These are phyloP conservation scores for Corbicula japonica DNA, from an alignment of 2,888 invertebrate genomes.

Conservation along the genomic window DNA sequence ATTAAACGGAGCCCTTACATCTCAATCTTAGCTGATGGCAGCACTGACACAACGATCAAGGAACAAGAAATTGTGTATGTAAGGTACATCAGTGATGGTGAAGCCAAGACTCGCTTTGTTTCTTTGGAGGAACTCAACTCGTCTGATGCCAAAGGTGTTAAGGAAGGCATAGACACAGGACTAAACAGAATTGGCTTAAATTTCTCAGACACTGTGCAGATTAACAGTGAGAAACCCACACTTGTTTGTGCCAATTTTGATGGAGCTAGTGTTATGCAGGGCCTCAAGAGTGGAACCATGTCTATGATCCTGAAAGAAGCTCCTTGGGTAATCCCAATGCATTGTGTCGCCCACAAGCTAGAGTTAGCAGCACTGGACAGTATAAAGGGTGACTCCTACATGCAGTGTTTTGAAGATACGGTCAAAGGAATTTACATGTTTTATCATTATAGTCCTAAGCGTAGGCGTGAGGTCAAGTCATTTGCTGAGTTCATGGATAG, in stretches of 20 bases:
- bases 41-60: slow-evolving; percentile 18
- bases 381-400: slow-evolving; percentile 31
- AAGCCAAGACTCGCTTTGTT: slow-evolving; percentile 4
- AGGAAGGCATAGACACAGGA: slow-evolving; percentile 23
- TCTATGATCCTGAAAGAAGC: slow-evolving; percentile 20
- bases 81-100: slow-evolving; percentile 13
- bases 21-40: slow-evolving; percentile 36
- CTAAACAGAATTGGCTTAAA: slow-evolving; percentile 9
- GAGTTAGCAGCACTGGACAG: slow-evolving; percentile 40
- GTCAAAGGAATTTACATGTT: slow-evolving; percentile 37
- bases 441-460: slow-evolving; percentile 40
- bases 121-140: slow-evolving; percentile 24
- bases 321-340: slow-evolving; percentile 27
- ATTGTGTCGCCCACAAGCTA: slow-evolving; percentile 48
- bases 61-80: slow-evolving; percentile 43
- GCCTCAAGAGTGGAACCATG: slow-evolving; percentile 30
- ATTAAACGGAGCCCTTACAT: slow-evolving; percentile 3
- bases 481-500: slow-evolving; percentile 28
- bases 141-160: slow-evolving; percentile 36
- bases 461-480: slow-evolving; percentile 27
- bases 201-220: slow-evolving; percentile 22
- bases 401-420: slow-evolving; percentile 40
- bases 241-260: slow-evolving; percentile 50
- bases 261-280: slow-evolving; percentile 50
- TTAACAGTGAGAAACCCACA: slow-evolving; percentile 18